phyloP scores from a whole-genome alignment of 2,888 invertebrate genomes.

The Monopis laevigella region DNA sequence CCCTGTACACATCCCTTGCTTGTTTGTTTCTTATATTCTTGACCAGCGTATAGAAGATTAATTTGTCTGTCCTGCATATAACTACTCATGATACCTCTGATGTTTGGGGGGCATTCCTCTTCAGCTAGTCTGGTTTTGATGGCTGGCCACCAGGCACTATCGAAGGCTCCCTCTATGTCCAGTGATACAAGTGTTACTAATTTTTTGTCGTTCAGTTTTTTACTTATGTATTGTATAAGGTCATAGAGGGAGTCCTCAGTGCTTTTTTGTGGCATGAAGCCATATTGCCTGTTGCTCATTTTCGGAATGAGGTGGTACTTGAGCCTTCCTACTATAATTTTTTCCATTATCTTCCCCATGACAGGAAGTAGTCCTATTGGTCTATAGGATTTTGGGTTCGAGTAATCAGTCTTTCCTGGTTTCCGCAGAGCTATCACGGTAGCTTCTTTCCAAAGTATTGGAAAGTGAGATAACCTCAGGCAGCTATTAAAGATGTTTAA shows the following conservation, averaged over 20 bases:
- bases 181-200: constrained; percentile 17
- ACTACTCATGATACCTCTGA: constrained; percentile 11
- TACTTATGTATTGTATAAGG: constrained; percentile 7
- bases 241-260: constrained; percentile 21
- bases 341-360: constrained; percentile 16
- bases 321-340: constrained; percentile 16
- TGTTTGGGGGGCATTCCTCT: constrained; percentile 17
- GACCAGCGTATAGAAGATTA: constrained; percentile 13
- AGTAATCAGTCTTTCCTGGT: constrained; percentile 13
- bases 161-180: constrained; percentile 26
- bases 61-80: constrained; percentile 16
- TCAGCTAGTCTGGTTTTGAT: constrained; percentile 16
- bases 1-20: too few relatives aligned
- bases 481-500: constrained; percentile 12
- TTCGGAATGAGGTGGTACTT: constrained; percentile 16
- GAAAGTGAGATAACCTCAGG: constrained; percentile 13
- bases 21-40: too few relatives aligned
- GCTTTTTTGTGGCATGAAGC: constrained; percentile 19
- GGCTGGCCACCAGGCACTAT: constrained; percentile 26
- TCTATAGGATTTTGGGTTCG: constrained; percentile 14
- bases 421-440: constrained; percentile 12
- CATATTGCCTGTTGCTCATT: constrained; percentile 16
- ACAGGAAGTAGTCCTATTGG: constrained; percentile 16
- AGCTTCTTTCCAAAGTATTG: constrained; percentile 16
- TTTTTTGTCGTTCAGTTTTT: constrained; percentile 12